Evolutionary conservation across 2,113 vertebrate species (phyloP).

Genomic region (Spizaetus ornatus): DNA sequence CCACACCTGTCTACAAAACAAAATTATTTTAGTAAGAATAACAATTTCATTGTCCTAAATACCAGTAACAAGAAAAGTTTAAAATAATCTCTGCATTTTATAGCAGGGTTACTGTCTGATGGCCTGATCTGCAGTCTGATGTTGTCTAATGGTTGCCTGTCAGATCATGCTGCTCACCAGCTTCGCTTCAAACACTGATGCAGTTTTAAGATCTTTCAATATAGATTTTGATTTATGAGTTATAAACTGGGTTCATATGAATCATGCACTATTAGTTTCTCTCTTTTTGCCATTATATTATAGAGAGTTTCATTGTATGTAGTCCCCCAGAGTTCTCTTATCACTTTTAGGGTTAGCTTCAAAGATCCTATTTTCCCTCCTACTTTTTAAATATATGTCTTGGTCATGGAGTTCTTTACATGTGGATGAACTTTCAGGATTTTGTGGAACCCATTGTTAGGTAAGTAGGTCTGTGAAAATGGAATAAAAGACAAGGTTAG

Average conservation of each 20-base stretch:
- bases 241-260: background rate
- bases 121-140: background rate
- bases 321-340: background rate
- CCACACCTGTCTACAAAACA: background rate
- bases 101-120: background rate
- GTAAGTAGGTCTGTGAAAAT: background rate
- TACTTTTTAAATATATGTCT: background rate
- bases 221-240: background rate
- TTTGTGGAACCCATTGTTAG: background rate
- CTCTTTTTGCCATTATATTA: background rate
- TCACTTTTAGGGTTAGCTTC: background rate
- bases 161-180: background rate
- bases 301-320: background rate
- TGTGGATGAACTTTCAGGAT: background rate
- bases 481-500: constrained; percentile 17
- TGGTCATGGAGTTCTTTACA: background rate
- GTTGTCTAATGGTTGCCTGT: background rate
- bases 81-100: background rate
- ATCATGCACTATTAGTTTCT: background rate
- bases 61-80: background rate
- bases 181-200: background rate
- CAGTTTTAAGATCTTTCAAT: background rate
- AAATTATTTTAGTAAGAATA: background rate
- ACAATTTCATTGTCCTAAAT: background rate
- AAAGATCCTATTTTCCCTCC: background rate